These are phyloP conservation scores for Mionectes olivaceus DNA, from an alignment of 2,797 vertebrate genomes.

Conservation along the genomic window DNA sequence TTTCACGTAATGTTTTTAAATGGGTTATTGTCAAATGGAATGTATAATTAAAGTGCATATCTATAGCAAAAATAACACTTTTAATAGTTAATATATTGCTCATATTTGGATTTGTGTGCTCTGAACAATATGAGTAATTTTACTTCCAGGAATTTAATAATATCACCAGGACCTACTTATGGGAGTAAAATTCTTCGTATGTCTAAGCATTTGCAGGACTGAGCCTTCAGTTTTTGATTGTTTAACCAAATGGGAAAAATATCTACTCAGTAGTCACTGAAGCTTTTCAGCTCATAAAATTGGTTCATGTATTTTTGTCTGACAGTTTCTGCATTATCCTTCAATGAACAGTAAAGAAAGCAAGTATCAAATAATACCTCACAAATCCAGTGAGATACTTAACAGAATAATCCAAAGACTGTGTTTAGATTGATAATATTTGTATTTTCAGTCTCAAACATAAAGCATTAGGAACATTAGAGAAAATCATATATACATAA, in stretches of 20 bases:
- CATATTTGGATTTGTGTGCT: not conserved
- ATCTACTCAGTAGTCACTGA: not conserved
- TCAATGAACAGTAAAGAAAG: not conserved
- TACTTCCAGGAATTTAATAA: not conserved
- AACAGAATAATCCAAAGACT: conserved; percentile 7
- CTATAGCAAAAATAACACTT: not conserved
- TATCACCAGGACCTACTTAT: not conserved
- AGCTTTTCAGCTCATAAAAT: not conserved
- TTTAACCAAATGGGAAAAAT: not conserved
- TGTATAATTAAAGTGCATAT: not conserved
- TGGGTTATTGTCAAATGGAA: not conserved
- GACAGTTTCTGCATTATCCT: not conserved
- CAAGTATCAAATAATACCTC: not conserved
- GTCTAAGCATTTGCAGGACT: not conserved
- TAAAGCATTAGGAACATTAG: not conserved
- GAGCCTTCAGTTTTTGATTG: not conserved
- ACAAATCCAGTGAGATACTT: not conserved
- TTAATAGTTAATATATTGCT: not conserved
- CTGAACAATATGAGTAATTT: not conserved
- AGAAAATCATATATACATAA: not conserved
- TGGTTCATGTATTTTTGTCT: not conserved
- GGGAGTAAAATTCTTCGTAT: not conserved
- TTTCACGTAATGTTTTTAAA: not conserved
- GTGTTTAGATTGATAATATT: not conserved
- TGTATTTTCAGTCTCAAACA: not conserved